Percentiles rank a stretch among this genome's conserved stretches.
Conservation (phyloP, 2,113 vertebrate species). For the Nycticryphes semicollaris region DNA sequence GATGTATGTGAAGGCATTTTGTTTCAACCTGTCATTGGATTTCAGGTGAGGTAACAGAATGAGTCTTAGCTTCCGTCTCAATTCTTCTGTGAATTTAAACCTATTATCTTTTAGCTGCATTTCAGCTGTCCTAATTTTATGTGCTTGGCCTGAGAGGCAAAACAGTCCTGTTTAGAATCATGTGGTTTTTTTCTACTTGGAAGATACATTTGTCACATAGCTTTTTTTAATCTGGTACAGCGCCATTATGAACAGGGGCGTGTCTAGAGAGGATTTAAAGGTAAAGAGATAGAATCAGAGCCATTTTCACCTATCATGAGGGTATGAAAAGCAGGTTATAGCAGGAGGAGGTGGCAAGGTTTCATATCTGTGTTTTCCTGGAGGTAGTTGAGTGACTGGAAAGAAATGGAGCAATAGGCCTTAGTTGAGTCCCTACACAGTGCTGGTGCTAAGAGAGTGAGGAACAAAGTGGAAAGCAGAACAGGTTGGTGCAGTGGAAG, state of each 20-base stretch:
- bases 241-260: not conserved
- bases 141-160: not conserved
- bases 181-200: not conserved
- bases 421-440: not conserved
- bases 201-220: not conserved
- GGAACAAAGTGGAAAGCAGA: not conserved
- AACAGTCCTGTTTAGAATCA: not conserved
- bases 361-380: not conserved
- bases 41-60: not conserved
- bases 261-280: not conserved
- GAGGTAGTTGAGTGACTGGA: not conserved
- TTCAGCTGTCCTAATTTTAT: not conserved
- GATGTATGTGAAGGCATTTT: not conserved
- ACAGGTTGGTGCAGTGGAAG: not conserved
- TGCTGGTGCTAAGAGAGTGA: not conserved
- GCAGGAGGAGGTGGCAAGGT: not conserved
- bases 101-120: not conserved
- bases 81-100: not conserved
- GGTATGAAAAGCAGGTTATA: not conserved
- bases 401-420: not conserved
- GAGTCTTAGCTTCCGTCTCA: not conserved
- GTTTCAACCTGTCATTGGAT: not conserved
- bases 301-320: not conserved
- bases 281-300: not conserved
- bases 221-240: not conserved